These are phyloP conservation scores for Stratiomys singularior DNA, from an alignment of 2,888 invertebrate genomes.

Conservation along the genomic window DNA sequence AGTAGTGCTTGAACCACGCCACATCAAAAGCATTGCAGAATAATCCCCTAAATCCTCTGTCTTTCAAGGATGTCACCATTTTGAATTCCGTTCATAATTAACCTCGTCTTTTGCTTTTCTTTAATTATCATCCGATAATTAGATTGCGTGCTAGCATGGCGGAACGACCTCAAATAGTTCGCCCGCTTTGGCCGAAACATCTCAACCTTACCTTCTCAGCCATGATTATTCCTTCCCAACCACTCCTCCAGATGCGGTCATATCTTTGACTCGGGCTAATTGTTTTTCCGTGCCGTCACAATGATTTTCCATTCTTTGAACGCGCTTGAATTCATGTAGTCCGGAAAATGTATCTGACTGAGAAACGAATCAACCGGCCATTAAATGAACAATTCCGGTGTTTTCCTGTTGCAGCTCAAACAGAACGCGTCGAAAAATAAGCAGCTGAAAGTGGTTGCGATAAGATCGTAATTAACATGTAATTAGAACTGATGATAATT, in stretches of 20 bases:
- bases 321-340: constrained; percentile 10
- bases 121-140: constrained; percentile 26
- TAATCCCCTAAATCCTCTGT: neutral
- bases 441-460: constrained; percentile 36
- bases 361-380: constrained; percentile 26
- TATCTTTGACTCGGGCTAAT: constrained; percentile 23
- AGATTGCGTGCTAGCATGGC: constrained; percentile 10
- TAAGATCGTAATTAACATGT: constrained; percentile 47
- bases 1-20: too few relatives aligned
- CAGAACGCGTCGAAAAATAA: constrained; percentile 13
- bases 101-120: neutral
- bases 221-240: neutral
- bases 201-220: too few relatives aligned
- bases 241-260: neutral
- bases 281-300: constrained; percentile 21
- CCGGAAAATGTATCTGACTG: constrained; percentile 19
- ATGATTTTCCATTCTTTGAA: constrained; percentile 16
- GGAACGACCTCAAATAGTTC: neutral
- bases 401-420: neutral
- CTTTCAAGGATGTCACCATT: neutral
- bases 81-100: neutral
- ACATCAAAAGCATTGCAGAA: neutral
- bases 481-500: constrained; percentile 43
- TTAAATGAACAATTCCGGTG: constrained; percentile 7
- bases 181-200: too few relatives aligned